phyloP scores from a whole-genome alignment of 2,113 vertebrate genomes.

The Pollachius pollachius region DNA sequence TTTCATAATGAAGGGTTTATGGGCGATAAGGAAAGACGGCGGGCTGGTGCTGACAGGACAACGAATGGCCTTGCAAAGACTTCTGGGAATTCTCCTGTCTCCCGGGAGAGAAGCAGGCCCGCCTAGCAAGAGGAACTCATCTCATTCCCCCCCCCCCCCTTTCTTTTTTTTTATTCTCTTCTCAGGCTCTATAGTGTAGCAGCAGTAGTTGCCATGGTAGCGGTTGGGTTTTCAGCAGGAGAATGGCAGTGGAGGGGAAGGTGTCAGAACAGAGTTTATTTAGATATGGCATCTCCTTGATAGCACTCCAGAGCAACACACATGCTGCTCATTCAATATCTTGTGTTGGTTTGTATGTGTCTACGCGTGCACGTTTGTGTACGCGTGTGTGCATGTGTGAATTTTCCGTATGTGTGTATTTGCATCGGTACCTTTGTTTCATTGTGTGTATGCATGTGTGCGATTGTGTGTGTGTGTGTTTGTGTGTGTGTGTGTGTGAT shows the following conservation, averaged over 20 bases:
- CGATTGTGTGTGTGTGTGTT: slow-evolving; percentile 7
- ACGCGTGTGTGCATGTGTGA: slow-evolving; percentile 22
- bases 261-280: slow-evolving; percentile 29
- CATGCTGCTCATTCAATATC: background rate
- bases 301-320: slow-evolving; percentile 10
- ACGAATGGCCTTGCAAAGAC: slow-evolving; percentile 51
- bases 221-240: slow-evolving; percentile 45
- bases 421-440: too few relatives aligned
- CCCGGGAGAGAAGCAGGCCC: slow-evolving; percentile 55
- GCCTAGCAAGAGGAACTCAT: slow-evolving; percentile 46
- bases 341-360: slow-evolving; percentile 18
- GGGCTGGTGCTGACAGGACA: slow-evolving; percentile 42
- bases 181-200: slow-evolving; percentile 50
- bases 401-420: too few relatives aligned
- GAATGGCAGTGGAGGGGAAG: slow-evolving; percentile 34
- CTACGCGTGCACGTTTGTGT: background rate
- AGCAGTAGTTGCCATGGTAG: slow-evolving; percentile 71
- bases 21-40: slow-evolving; percentile 48
- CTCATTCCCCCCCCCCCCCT: slow-evolving; percentile 56
- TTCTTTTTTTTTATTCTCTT: slow-evolving; percentile 28
- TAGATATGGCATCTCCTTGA: slow-evolving; percentile 26
- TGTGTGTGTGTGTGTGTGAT: background rate
- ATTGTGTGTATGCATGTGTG: background rate
- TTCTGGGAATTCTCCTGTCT: slow-evolving; percentile 60
- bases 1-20: slow-evolving; percentile 75